Conservation (phyloP, 1,140 invertebrate species). For the Acarapis woodi region DNA sequence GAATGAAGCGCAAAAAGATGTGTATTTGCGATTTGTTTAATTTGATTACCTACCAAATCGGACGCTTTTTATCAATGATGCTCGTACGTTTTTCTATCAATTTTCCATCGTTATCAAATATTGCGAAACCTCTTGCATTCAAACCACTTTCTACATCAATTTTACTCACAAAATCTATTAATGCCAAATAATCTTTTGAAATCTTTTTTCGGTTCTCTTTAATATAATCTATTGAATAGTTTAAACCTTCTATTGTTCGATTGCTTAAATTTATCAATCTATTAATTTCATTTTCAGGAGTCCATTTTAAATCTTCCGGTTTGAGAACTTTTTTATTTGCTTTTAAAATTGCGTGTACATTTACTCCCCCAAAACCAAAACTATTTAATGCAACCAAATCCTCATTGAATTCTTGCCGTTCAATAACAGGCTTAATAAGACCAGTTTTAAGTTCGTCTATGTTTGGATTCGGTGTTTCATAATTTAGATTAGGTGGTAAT, state of each 20-base stretch:
- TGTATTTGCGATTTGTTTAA: constrained; percentile 75
- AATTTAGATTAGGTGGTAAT: constrained; percentile 26
- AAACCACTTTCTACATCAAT: constrained; percentile 4
- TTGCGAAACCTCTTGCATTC: constrained; percentile 6
- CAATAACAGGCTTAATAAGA: constrained; percentile 30
- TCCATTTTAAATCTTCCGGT: constrained; percentile 3
- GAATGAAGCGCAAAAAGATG: constrained; percentile 42
- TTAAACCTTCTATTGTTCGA: constrained; percentile 15
- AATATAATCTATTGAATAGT: constrained; percentile 17
- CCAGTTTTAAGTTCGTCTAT: constrained; percentile 32
- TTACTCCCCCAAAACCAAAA: constrained; percentile 89
- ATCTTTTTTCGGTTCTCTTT: constrained; percentile 15
- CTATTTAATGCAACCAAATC: constrained; percentile 71
- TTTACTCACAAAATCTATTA: constrained; percentile 10
- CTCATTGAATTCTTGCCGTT: constrained; percentile 28
- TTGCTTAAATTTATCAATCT: constrained; percentile 7
- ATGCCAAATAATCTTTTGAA: constrained; percentile 10
- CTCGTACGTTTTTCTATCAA: constrained; percentile 14
- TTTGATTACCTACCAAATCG: constrained; percentile 88
- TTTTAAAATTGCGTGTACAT: constrained; percentile 61
- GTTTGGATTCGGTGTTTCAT: constrained; percentile 22
- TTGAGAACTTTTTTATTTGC: constrained; percentile 17
- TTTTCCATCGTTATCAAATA: constrained; percentile 2
- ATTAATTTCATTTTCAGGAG: too few species aligned
- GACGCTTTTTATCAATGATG: constrained; percentile 79